Evolutionary conservation across 2,113 vertebrate genomes (phyloP).

Genomic region (Speoplatyrhinus poulsoni): DNA sequence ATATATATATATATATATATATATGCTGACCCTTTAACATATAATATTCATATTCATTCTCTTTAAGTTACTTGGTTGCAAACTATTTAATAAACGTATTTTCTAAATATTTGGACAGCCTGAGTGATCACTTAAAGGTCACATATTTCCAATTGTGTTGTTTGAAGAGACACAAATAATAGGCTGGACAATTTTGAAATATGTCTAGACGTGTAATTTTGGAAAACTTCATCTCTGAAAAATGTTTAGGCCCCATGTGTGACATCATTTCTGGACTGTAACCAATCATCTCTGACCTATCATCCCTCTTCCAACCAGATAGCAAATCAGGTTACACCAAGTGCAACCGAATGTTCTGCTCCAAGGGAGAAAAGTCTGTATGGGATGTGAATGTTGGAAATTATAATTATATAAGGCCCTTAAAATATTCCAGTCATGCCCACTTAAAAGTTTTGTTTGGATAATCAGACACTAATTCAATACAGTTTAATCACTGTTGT

Average conservation of each 20-base stretch:
- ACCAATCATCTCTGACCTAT: no score
- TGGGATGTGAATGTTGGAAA: no score
- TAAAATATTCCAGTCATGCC: no score
- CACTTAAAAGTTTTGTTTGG: no score
- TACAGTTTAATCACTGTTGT: conserved; percentile 43
- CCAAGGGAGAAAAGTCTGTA: no score
- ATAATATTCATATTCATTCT: conserved; percentile 58
- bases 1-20: conserved; percentile 36
- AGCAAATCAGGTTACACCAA: no score
- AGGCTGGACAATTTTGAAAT: no score
- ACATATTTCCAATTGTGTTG: background rate
- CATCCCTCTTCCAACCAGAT: no score
- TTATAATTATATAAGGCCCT: no score
- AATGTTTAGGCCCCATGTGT: no score
- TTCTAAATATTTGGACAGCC: conserved; percentile 48
- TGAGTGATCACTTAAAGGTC: conserved; percentile 42
- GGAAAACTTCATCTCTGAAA: background rate
- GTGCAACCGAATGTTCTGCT: no score
- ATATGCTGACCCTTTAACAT: conserved; percentile 43
- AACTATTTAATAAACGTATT: conserved; percentile 64
- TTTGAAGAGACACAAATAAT: background rate
- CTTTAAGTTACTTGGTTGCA: conserved; percentile 65
- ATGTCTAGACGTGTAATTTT: background rate
- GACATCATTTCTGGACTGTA: no score
- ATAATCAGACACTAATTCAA: conserved; percentile 10